phyloP scores from a whole-genome alignment of 2,797 vertebrate species.

The Otolemur crassicaudatus region DNA sequence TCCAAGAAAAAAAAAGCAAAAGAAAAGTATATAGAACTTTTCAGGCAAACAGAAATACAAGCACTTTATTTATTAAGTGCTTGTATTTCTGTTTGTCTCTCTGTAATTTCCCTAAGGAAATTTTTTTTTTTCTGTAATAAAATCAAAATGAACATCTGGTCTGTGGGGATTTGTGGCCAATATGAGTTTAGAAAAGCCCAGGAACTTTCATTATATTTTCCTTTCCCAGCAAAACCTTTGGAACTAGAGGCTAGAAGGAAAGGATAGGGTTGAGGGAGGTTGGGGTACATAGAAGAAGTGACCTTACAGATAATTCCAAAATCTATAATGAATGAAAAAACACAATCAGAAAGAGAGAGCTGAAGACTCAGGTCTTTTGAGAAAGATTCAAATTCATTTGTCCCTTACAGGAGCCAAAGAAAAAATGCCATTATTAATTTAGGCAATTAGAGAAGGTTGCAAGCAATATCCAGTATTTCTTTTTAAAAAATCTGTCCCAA shows the following conservation, averaged over 20 bases:
- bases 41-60: too few relatives aligned
- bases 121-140: background rate
- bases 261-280: too few relatives aligned
- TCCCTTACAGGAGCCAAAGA: constrained; percentile 83
- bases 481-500: too few relatives aligned
- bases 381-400: constrained; percentile 87
- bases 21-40: background rate
- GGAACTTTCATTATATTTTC: background rate
- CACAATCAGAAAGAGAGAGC: constrained; percentile 81
- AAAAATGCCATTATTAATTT: constrained; percentile 88
- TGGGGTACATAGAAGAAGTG: constrained; percentile 74
- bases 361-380: constrained; percentile 85
- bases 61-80: background rate
- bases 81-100: background rate
- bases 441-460: constrained; percentile 89
- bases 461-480: constrained; percentile 85
- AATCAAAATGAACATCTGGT: background rate
- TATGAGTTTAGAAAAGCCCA: background rate
- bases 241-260: background rate
- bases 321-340: constrained; percentile 85
- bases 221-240: constrained; percentile 47
- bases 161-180: too few relatives aligned
- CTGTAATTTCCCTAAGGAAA: background rate
- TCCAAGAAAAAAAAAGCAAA: too few relatives aligned
- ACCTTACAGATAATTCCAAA: constrained; percentile 80